Base-by-base conservation (phyloP, 2,113 vertebrate genomes). In the Amia ocellicauda region DNA sequence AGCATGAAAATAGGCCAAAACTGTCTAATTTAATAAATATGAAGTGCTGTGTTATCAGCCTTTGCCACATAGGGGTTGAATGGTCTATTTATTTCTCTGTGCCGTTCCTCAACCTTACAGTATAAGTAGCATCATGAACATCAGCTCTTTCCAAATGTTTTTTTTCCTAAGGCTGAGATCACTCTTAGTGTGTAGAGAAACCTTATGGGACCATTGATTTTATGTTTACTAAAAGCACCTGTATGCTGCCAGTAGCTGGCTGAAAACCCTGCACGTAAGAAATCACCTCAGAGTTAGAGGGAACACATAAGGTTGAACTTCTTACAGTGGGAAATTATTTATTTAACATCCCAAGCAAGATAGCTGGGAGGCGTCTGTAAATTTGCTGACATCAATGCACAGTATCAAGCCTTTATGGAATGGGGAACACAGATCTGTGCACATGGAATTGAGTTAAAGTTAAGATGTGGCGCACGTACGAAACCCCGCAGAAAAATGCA, bases 381-480 rank as follows among this genome's bases (percentile, higher is more conserved):
- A 64, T 59, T n/a, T 67, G 58, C 55, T 68, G 74, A 80, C 69
- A 74, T 66, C 74, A 67, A 67, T 70, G 71, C 60, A 66, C 63
- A 45, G 60, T 62, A 56, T 5, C 45, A 3, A 47, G 45, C 2
- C 16, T 51, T 65, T 63, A 26, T 29, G 27, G 63, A 66, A 17
- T 36, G 14, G 49, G 76, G 66, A 63, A 71, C 74, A 62, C 71
- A 78, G 65, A 65, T 70, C 62, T 53, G 74, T 60, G 62, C 76
- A 62, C 70, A 74, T 60, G 42, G n/a, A n/a, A n/a, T n/a, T n/a
- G n/a, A n/a, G n/a, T n/a, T n/a, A n/a, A 73, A 71, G 77, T 74
- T 83, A 76, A 79, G 77, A 83, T 83, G 74, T 82, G 74, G 82
- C 70, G 73, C 83, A 81, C 77, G 74, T 79, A 84, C 65, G 72